phyloP scores from a whole-genome alignment of 2,888 invertebrate genomes.

The Leptarthrus brevirostris region DNA sequence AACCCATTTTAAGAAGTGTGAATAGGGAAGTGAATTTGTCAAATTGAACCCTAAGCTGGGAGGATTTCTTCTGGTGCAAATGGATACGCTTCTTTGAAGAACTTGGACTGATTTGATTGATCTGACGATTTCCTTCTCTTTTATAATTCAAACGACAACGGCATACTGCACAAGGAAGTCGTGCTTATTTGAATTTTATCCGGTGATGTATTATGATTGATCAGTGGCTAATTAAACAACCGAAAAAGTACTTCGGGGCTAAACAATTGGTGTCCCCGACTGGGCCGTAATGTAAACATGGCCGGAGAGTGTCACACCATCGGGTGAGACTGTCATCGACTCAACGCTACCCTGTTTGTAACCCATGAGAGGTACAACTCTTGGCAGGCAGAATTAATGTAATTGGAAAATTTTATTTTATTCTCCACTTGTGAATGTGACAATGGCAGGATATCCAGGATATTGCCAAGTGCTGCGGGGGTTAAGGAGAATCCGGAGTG shows the following conservation, averaged over 20 bases:
- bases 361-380: slow-evolving; percentile 5
- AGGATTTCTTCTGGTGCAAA: neutral
- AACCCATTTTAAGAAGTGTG: slow-evolving; percentile 12
- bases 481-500: neutral
- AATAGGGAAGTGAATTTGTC: slow-evolving; percentile 32
- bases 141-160: slow-evolving; percentile 30
- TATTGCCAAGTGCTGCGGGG: neutral
- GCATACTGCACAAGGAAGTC: slow-evolving; percentile 9
- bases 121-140: slow-evolving; percentile 26
- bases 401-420: slow-evolving; percentile 49
- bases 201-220: slow-evolving; percentile 49
- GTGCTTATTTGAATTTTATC: slow-evolving; percentile 41
- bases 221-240: slow-evolving; percentile 47
- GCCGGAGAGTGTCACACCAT: too few relatives aligned
- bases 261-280: slow-evolving; percentile 23
- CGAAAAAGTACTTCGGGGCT: slow-evolving; percentile 13
- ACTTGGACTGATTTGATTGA: slow-evolving; percentile 35
- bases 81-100: slow-evolving; percentile 2
- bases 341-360: too few relatives aligned
- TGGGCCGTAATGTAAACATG: too few relatives aligned
- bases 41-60: neutral
- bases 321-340: neutral
- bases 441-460: neutral
- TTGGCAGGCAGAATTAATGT: slow-evolving; percentile 29
- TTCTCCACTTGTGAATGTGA: slow-evolving; percentile 34